Percentiles rank a stretch among this genome's conserved stretches.
Evolutionary conservation across 2,797 vertebrate species (phyloP).

Genomic region (Phoxinus dragarum): DNA sequence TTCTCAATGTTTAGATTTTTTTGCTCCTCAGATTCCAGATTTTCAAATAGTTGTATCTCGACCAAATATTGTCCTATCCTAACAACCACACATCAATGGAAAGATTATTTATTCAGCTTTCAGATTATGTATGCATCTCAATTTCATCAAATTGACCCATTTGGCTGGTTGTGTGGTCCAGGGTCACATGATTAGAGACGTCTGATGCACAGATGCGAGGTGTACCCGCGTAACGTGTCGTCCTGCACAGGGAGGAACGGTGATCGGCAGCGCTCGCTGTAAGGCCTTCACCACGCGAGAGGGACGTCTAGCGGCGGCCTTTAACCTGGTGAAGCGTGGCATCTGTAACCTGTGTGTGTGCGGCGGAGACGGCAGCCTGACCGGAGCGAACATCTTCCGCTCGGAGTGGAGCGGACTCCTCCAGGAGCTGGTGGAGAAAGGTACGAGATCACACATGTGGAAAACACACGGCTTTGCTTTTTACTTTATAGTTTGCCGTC

Average conservation of each 20-base stretch:
- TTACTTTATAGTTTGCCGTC: background rate
- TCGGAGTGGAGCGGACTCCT: conserved; percentile 90
- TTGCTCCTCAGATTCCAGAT: no score
- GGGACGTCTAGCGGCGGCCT: conserved; percentile 85
- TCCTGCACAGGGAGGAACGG: conserved; percentile 86
- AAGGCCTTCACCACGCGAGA: conserved; percentile 88
- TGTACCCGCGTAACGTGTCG: background rate
- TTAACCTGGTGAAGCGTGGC: conserved; percentile 89
- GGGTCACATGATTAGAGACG: background rate
- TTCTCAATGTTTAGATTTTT: no score
- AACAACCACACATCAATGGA: no score
- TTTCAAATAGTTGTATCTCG: no score
- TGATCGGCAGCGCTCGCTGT: conserved; percentile 95
- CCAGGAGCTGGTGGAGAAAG: conserved; percentile 85
- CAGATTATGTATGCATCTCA: no score
- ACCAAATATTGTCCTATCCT: no score
- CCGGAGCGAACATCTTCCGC: conserved; percentile 92
- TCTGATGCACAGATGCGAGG: background rate
- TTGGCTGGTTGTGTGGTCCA: no score
- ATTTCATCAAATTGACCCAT: no score
- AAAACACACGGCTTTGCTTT: background rate
- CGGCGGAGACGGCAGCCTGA: conserved; percentile 95
- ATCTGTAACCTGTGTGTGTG: conserved; percentile 97
- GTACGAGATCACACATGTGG: conserved; percentile 64
- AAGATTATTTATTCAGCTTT: no score